Conservation (phyloP, 2,797 vertebrate species). For the Hoplostethus atlanticus region DNA sequence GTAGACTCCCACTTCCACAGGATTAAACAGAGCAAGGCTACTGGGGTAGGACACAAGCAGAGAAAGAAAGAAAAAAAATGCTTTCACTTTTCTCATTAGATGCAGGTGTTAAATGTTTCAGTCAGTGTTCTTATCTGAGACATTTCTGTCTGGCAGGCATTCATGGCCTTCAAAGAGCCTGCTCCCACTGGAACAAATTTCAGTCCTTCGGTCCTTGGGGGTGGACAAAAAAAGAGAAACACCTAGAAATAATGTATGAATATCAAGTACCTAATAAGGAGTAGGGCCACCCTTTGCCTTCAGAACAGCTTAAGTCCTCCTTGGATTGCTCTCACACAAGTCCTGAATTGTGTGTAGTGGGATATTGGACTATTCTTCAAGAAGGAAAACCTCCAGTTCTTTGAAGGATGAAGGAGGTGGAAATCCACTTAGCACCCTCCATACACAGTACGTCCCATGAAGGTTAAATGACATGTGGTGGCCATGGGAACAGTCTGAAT, state of each 20-base stretch:
- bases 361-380: not conserved
- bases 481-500: no score
- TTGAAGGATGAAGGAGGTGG: not conserved
- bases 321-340: not conserved
- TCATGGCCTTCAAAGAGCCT: conserved; percentile 73
- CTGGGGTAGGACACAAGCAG: conserved; percentile 17
- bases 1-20: conserved; percentile 6
- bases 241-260: conserved; percentile 21
- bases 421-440: no score
- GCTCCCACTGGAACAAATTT: conserved; percentile 57
- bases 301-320: not conserved
- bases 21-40: conserved; percentile 30
- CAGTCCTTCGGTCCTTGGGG: conserved; percentile 51
- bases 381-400: not conserved
- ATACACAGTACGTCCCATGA: no score
- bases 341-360: not conserved
- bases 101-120: conserved; percentile 82
- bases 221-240: conserved; percentile 19
- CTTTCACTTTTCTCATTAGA: conserved; percentile 19
- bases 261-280: not conserved
- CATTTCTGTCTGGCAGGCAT: conserved; percentile 73
- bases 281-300: not conserved
- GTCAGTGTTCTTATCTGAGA: conserved; percentile 76
- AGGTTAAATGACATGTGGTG: no score
- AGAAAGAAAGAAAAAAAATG: not conserved